Evolutionary conservation across 1,140 invertebrate genomes (phyloP), one percentile per base, ranked within the genome.

Genomic region (Drosophila mauritiana): DNA sequence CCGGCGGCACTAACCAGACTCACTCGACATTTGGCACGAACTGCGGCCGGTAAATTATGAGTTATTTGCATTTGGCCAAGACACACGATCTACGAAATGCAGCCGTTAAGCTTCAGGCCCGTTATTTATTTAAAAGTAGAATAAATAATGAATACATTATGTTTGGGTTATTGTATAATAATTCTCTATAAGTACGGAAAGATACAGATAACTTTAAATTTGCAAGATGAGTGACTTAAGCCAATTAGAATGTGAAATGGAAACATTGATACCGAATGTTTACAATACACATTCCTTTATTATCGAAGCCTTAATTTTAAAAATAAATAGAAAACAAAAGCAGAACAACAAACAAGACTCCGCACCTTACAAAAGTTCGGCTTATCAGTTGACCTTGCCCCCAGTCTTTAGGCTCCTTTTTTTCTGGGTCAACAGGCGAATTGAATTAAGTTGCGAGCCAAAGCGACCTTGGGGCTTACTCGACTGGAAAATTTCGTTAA

Each of bases 1-100:
- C 42, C 42, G 74, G 39, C 42, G 74, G 39, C 68, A 78, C 48
- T 72, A 82, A 79, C 74, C 40, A 73, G 39, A 48, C 27, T 49
- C 56, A 58, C 64, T 49, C 25, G 43, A 46, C 46, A 69, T 79
- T 86, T 69, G 75, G 79, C 82, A 86, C 82, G 82, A 88, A 62
- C 74, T 27, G n/a, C 13, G 12, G 20, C 12, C 53, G 31, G 37
- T 36, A 37, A 61, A 45, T 67, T 48, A 65, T 61, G 58, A 55
- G 62, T 79, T 58, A 63, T 51, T 48, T 49, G 42, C 46, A 37
- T 15, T 45, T 52, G 25, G 40, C 20, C 31, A 37, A 31, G 8
- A 57, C 45, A 65, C 68, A 78, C 49, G 74, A 69, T 73, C 42
- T 15, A 15, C 13, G 11, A 11, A 22, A 3, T 42, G 12, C 27